These are phyloP conservation scores for Noctua pronuba DNA, from an alignment of 2,888 invertebrate genomes.

Conservation along the genomic window DNA sequence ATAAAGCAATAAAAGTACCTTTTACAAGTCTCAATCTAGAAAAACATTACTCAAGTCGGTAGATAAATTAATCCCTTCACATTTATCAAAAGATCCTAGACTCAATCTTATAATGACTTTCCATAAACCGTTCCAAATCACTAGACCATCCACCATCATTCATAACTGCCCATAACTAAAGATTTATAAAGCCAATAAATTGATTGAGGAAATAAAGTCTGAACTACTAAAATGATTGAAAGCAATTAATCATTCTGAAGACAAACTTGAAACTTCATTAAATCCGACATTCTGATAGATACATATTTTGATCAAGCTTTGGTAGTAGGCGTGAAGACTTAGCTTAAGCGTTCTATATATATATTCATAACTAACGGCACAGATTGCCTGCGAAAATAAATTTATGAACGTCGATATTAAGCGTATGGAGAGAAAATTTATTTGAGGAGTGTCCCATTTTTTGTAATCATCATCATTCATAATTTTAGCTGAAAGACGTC, in stretches of 20 bases:
- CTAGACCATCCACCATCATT: constrained; percentile 36
- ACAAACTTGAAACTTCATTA: constrained; percentile 52
- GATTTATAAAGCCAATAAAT: constrained; percentile 59
- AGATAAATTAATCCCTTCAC: neutral
- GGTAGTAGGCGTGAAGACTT: constrained; percentile 29
- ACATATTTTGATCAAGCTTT: constrained; percentile 49
- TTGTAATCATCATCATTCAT: neutral
- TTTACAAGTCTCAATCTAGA: neutral
- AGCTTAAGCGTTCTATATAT: constrained; percentile 23
- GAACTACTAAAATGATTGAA: constrained; percentile 50
- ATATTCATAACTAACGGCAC: constrained; percentile 5
- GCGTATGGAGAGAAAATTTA: neutral
- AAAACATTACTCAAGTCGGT: neutral
- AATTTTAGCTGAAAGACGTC: too few relatives aligned
- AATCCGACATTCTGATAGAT: constrained; percentile 45
- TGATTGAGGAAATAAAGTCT: constrained; percentile 50
- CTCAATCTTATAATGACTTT: constrained; percentile 35
- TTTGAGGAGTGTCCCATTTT: neutral
- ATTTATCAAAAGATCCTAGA: constrained; percentile 20
- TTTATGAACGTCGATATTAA: neutral
- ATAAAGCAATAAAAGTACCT: neutral
- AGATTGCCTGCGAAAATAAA: constrained; percentile 4
- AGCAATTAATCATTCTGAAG: constrained; percentile 34
- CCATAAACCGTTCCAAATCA: constrained; percentile 32
- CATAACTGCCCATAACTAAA: constrained; percentile 41